Percentiles rank a stretch among this genome's conserved stretches.
Evolutionary conservation across 2,113 vertebrate genomes (phyloP).

Genomic region (Picathartes gymnocephalus): DNA sequence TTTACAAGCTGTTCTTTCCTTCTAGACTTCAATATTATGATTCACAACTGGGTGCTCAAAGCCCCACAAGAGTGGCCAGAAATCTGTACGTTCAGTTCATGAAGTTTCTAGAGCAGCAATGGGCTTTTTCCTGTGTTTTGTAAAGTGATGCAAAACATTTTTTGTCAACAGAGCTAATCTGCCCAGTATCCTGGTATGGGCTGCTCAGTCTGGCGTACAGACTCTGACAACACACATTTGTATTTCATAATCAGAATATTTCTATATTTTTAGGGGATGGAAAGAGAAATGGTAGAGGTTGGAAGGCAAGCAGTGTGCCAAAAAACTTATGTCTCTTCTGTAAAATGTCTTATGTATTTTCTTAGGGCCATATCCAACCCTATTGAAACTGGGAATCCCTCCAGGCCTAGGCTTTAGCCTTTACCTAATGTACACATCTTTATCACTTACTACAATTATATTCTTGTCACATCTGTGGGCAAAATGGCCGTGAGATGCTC

Average conservation of each 20-base stretch:
- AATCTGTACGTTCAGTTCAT: background rate
- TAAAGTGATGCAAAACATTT: background rate
- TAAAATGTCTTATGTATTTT: background rate
- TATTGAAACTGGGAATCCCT: background rate
- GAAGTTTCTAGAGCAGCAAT: background rate
- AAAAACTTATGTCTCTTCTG: background rate
- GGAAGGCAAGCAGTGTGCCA: background rate
- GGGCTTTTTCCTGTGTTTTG: background rate
- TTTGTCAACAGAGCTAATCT: background rate
- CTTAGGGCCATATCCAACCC: background rate
- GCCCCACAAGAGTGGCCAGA: background rate
- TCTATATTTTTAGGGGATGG: background rate
- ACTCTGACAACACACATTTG: background rate
- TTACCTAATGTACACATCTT: background rate
- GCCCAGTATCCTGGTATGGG: fast-evolving
- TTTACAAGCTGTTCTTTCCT: background rate
- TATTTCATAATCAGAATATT: background rate
- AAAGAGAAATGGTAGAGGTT: background rate
- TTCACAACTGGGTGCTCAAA: background rate
- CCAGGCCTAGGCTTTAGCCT: background rate
- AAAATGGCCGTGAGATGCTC: background rate
- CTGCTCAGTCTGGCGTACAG: background rate
- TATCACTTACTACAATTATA: background rate
- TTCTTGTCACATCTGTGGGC: background rate
- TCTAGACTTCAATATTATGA: background rate